Base-by-base conservation (phyloP, 2,113 vertebrate species). In the Parus major region DNA sequence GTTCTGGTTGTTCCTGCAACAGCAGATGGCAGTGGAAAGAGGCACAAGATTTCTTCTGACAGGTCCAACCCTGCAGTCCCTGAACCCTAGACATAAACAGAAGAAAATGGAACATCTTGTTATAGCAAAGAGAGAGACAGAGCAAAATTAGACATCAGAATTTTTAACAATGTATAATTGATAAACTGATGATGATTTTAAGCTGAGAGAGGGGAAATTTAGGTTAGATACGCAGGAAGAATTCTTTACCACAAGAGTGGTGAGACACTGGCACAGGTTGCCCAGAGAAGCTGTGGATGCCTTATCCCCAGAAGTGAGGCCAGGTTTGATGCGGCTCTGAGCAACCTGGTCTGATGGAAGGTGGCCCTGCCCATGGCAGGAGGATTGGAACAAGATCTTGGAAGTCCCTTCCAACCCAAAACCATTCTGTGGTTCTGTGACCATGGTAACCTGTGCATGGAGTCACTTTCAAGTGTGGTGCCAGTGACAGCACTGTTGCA, bases 241-340 rank as follows among this genome's bases (percentile, higher is more conserved):
- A 50, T 24, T 20, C 10, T 28, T 42, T 10, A 19, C 12, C 1
- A 0, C 56, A 49, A 6, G 2, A 3, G 22, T 35, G 22, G 5
- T 77, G 35, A 70, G 24, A 27, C 15, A 17, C 19, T 33, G 35
- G 22, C 31, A 36, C 22, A 49, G 41, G 35, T 7, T 82, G 25
- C 47, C 47, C 41, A 31, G 47, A 42, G 70, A 68, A 55, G 25
- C 7, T 31, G n/a, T 36, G 18, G 31, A 56, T 49, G 10, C 4
- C 18, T 25, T 1, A 0, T 36, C 22, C 27, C 27, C 63, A 42
- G 5, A 35, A 69, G 21, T 0, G 42, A 36, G 18, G 22, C 25
- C 31, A 24, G 63, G 27, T 5, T 63, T 11, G 71, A 42, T 28
- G 31, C 0, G 1, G 22, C 56, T 69, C 31, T 83, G 71, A 49